These are phyloP conservation scores for Sebastes matsubarae DNA, from an alignment of 2,797 vertebrate genomes.

Conservation along the genomic window DNA sequence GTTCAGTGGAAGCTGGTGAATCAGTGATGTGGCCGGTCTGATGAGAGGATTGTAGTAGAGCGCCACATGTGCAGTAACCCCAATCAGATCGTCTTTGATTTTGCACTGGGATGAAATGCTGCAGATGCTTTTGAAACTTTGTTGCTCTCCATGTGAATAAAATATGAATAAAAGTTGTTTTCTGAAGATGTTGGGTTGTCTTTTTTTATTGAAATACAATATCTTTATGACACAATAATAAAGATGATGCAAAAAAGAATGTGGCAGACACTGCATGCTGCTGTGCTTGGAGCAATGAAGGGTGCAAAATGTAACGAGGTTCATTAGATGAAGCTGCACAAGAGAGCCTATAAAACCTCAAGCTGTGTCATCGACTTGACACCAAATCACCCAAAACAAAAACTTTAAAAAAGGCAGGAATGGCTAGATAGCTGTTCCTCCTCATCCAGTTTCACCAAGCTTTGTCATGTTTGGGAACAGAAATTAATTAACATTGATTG, in stretches of 20 bases:
- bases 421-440: not conserved
- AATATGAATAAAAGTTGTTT: constrained; percentile 58
- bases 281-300: not conserved
- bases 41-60: not conserved
- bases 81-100: constrained; percentile 41
- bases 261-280: not conserved
- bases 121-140: constrained; percentile 45
- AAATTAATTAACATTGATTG: not conserved
- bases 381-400: not conserved
- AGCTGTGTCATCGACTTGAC: not conserved
- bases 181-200: constrained; percentile 19
- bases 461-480: not conserved
- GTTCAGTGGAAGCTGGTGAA: not conserved
- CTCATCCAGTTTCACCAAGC: not conserved
- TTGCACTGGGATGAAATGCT: constrained; percentile 50
- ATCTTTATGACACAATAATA: not conserved
- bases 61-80: constrained; percentile 9
- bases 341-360: not conserved
- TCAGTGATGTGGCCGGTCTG: not conserved
- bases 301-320: not conserved
- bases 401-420: not conserved
- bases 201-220: not conserved
- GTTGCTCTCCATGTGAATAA: constrained; percentile 56
- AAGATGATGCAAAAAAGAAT: not conserved
- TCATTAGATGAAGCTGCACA: not conserved